These are phyloP conservation scores for Dendronephthya gigantea DNA, from an alignment of 64 coral and sea anemone genomes.

Conservation along the genomic window DNA sequence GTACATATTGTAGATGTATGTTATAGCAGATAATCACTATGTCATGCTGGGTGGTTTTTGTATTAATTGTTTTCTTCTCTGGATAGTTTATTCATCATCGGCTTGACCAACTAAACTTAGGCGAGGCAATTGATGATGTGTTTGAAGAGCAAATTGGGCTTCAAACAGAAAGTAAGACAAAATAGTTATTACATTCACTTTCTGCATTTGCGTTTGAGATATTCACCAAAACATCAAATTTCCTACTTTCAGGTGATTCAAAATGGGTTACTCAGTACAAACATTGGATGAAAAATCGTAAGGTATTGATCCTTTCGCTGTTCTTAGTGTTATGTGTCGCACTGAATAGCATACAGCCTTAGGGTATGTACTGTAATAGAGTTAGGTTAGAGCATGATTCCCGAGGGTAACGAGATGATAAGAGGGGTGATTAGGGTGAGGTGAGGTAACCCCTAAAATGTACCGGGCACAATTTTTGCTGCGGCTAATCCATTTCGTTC, in stretches of 20 bases:
- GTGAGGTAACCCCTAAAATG: too few species aligned
- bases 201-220: background rate
- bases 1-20: too few species aligned
- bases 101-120: background rate
- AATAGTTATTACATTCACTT: background rate
- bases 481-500: too few species aligned
- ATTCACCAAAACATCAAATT: background rate
- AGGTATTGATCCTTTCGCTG: background rate
- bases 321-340: background rate
- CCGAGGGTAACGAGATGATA: too few species aligned
- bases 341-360: too few species aligned
- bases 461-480: too few species aligned
- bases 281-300: constrained; percentile 6
- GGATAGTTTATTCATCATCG: constrained; percentile 1
- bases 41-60: background rate
- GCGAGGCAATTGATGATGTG: background rate
- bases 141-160: background rate
- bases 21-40: background rate
- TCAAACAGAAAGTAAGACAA: background rate
- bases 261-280: background rate
- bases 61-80: background rate
- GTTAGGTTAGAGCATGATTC: too few species aligned
- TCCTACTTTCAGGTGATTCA: background rate
- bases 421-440: too few species aligned
- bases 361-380: too few species aligned